A percentile compares a stretch with the other conserved stretches of the same genome.
Evolutionary conservation across 2,888 invertebrate species (phyloP).

Genomic region (Epirrhoe tristata): DNA sequence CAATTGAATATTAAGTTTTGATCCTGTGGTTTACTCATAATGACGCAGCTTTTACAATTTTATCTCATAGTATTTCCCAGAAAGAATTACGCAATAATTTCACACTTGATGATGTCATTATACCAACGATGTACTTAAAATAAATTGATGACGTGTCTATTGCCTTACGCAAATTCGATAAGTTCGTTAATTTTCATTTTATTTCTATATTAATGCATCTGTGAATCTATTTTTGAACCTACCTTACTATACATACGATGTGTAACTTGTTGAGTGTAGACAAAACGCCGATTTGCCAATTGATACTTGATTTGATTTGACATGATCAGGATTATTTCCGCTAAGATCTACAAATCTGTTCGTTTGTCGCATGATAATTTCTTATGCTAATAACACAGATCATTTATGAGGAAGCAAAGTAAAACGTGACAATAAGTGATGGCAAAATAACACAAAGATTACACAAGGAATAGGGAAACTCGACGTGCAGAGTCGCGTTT

Average conservation of each 20-base stretch:
- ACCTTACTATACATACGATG: not conserved
- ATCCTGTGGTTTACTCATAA: not conserved
- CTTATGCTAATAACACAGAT: conserved; percentile 1
- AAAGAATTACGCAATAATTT: conserved; percentile 2
- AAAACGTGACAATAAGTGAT: conserved; percentile 34
- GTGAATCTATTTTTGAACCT: not conserved
- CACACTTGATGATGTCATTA: not conserved
- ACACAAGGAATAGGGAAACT: conserved; percentile 17
- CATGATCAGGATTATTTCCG: too few species aligned
- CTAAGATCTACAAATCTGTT: not conserved
- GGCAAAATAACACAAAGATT: conserved; percentile 13
- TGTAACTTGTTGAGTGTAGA: not conserved
- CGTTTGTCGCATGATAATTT: not conserved
- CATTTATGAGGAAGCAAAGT: conserved; percentile 18
- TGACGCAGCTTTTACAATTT: not conserved
- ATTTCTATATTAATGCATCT: not conserved
- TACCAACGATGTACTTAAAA: not conserved
- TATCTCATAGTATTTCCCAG: conserved; percentile 1
- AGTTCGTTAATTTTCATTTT: not conserved
- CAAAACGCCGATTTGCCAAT: not conserved
- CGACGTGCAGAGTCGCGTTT: conserved; percentile 1
- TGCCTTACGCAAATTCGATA: not conserved
- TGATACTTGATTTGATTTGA: too few species aligned
- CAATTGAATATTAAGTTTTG: not conserved
- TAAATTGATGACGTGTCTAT: not conserved